Evolutionary conservation across 1,140 invertebrate genomes (phyloP).

Genomic region (Lethrus apterus): DNA sequence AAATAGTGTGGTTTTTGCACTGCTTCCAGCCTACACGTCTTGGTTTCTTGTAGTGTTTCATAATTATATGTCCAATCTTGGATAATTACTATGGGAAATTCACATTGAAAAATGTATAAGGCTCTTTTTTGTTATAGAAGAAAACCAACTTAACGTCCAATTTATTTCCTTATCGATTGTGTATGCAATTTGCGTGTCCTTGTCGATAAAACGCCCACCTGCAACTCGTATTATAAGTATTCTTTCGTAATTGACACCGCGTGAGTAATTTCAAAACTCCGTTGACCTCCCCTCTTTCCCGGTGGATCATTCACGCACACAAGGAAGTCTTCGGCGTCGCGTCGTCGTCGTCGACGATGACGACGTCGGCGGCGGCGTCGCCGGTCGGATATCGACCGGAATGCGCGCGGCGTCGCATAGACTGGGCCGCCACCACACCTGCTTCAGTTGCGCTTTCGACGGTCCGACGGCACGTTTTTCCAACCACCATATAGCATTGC

Average conservation of each 20-base stretch:
- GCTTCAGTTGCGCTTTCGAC: constrained; percentile 9
- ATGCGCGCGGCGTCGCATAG: constrained; percentile 16
- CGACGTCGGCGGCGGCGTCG: constrained; percentile 14
- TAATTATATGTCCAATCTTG: too few species aligned
- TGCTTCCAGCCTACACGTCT: too few species aligned
- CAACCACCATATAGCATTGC: not conserved
- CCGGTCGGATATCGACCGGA: constrained; percentile 16
- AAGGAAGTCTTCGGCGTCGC: not conserved
- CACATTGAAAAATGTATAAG: too few species aligned
- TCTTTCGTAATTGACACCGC: not conserved
- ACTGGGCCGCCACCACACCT: constrained; percentile 16
- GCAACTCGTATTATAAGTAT: not conserved
- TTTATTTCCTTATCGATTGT: too few species aligned
- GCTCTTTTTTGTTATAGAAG: too few species aligned
- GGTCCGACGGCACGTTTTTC: constrained; percentile 3
- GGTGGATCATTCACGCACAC: too few species aligned
- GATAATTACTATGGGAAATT: too few species aligned
- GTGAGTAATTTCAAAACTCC: not conserved
- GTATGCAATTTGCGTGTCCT: too few species aligned
- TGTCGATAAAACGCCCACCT: too few species aligned
- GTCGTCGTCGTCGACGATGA: constrained; percentile 11
- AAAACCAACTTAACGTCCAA: too few species aligned
- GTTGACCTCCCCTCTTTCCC: not conserved
- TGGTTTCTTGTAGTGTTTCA: too few species aligned
- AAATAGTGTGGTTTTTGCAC: too few species aligned